Percentiles rank a stretch among this genome's conserved stretches.
phyloP scores from a whole-genome alignment of 2,113 vertebrate species.

The Gnathochromis pfefferi region DNA sequence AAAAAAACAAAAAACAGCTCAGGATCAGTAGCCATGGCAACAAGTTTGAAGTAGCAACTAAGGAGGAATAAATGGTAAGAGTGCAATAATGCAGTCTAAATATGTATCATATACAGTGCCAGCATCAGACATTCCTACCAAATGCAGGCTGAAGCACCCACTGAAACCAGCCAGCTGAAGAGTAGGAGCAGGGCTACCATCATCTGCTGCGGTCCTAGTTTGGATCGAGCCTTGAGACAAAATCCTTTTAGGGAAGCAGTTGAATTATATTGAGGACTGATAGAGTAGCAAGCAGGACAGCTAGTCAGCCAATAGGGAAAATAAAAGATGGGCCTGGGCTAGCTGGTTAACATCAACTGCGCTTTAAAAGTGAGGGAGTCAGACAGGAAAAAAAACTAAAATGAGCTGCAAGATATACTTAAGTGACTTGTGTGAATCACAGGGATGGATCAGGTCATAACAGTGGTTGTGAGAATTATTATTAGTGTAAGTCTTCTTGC shows the following conservation, averaged over 20 bases:
- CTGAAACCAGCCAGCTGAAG: neutral
- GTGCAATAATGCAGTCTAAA: neutral
- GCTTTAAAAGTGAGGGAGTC: neutral
- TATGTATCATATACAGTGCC: neutral
- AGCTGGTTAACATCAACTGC: neutral
- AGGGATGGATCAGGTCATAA: neutral
- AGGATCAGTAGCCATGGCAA: constrained; percentile 31
- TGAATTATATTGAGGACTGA: neutral
- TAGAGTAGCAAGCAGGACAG: neutral
- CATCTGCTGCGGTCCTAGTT: neutral
- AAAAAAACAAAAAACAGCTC: neutral
- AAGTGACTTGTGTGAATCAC: neutral
- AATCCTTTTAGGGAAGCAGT: neutral
- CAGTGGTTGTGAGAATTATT: neutral
- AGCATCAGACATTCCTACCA: neutral
- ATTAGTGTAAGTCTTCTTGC: neutral
- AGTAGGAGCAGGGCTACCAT: neutral
- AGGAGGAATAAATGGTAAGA: neutral
- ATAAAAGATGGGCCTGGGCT: neutral
- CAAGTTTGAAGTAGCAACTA: neutral
- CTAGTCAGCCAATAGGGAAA: neutral
- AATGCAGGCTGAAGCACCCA: neutral
- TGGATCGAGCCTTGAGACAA: neutral
- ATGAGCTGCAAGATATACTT: neutral
- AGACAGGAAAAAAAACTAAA: rapidly evolving